phyloP scores from a whole-genome alignment of 2,113 vertebrate species.

The Cisticola juncidis region DNA sequence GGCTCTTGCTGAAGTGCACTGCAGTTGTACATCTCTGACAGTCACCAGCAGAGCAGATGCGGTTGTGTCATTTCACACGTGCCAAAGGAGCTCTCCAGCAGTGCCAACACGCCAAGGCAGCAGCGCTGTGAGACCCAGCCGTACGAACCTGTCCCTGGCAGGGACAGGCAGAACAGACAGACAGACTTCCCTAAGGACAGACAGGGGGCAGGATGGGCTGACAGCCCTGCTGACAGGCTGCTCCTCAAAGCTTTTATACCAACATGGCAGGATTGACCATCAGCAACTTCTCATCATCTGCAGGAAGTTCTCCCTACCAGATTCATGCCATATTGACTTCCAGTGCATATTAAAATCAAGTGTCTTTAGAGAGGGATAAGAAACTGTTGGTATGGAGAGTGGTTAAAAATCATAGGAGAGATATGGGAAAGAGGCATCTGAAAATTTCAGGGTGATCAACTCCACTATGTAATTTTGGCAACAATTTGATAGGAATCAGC shows the following conservation, averaged over 20 bases:
- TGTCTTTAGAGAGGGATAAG: neutral
- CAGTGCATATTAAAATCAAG: neutral
- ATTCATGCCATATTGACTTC: neutral
- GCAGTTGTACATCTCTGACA: neutral
- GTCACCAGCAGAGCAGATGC: neutral
- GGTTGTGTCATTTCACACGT: rapidly evolving
- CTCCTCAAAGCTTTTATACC: neutral
- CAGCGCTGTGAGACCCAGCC: neutral
- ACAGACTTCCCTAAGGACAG: neutral
- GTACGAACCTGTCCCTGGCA: neutral
- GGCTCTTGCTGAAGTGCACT: neutral
- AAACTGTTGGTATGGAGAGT: neutral
- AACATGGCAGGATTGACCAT: neutral
- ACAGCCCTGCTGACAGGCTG: neutral
- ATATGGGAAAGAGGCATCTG: neutral
- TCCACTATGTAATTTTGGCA: neutral
- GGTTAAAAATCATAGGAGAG: neutral
- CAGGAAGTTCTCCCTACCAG: neutral
- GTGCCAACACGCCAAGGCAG: neutral
- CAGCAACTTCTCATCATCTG: neutral
- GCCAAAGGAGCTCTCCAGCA: neutral
- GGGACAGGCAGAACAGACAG: neutral
- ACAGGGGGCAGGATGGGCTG: neutral
- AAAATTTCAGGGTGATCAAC: neutral
- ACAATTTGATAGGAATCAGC: neutral